Base-by-base conservation (phyloP, 2,797 vertebrate species). In the Meriones psammophilus region DNA sequence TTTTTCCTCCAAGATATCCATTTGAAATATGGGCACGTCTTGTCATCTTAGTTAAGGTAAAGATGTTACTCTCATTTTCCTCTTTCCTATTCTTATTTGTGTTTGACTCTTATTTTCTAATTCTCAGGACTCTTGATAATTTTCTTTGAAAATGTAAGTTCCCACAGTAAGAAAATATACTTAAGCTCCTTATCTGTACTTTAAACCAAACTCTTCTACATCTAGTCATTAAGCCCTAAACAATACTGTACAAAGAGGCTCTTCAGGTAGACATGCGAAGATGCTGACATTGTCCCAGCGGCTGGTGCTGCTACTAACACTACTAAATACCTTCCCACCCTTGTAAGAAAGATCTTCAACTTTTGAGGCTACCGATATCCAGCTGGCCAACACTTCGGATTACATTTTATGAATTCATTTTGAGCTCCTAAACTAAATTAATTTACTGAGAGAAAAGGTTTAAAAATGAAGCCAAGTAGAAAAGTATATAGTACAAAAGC, bases 61-160 rank as follows among this genome's bases (percentile, higher is more conserved):
- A 94, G 64, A 91, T 24, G 17, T 94, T 80, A 66, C 1, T 91
- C 28, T 17, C 10, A 36, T 36, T 88, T 42, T 94, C 5, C 22
- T 88, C 15, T 92, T 91, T 89, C 33, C 36, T 88, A 42, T 7
- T 92, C 36, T 95, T 17, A 95, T 84, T 71, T 96, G n/a, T 79
- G 95, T 81, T 97, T 94, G 69, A 91, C 30, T 20, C 15, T 54
- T 12, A 77, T 62, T 85, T 94, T 96, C 54, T 68, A 14, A 26
- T 94, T 62, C 33, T 88, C 33, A 58, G 60, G 76, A 92, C 10
- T 92, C 42, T 89, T 28, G n/a, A 69, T 76, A 91, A 77, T 62
- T 90, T 76, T 89, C 50, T 84, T 83, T 91, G 20, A 50, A 94
- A 86, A 7, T 0, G 4, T 20, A 54, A 39, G 30, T 71, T 93